These are phyloP conservation scores for Drosophila conformis DNA, from an alignment of 2,888 invertebrate genomes.

Conservation along the genomic window DNA sequence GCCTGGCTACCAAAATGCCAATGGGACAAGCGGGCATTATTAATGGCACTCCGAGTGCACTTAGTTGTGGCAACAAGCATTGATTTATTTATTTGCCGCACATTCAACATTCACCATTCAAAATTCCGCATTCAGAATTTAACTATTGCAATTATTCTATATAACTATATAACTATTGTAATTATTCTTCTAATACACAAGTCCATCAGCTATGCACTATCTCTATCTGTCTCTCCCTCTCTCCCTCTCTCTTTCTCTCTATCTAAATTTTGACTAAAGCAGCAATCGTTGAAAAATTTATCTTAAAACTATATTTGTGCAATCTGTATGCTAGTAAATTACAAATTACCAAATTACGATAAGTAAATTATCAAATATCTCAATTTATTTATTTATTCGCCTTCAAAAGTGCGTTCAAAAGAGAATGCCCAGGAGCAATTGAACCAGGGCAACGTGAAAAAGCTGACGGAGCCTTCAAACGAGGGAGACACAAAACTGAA, in stretches of 20 bases:
- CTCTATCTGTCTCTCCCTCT: background rate
- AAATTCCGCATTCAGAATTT: background rate
- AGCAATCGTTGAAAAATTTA: too few species aligned
- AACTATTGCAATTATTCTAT: background rate
- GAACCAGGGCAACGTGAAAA: too few species aligned
- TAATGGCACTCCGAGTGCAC: slow-evolving; percentile 60
- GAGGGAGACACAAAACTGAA: slow-evolving; percentile 39
- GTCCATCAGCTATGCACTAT: slow-evolving; percentile 1
- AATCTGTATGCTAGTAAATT: too few species aligned
- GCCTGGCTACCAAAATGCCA: slow-evolving; percentile 40
- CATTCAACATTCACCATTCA: slow-evolving; percentile 19
- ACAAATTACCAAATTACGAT: too few species aligned
- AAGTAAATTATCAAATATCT: too few species aligned
- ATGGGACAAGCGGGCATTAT: slow-evolving; percentile 51
- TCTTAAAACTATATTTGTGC: too few species aligned
- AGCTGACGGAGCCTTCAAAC: too few species aligned
- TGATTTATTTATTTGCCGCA: slow-evolving; percentile 55
- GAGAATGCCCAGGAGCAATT: too few species aligned
- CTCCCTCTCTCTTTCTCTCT: background rate
- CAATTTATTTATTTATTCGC: background rate
- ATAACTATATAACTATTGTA: slow-evolving; percentile 35
- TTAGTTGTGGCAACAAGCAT: slow-evolving; percentile 51
- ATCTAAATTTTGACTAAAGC: too few species aligned
- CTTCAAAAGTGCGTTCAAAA: too few species aligned
- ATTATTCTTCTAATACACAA: slow-evolving; percentile 30